Base-by-base conservation (phyloP, 30 jellyfish, hydroid and myxozoan genomes). In the Chironex yamaguchii region DNA sequence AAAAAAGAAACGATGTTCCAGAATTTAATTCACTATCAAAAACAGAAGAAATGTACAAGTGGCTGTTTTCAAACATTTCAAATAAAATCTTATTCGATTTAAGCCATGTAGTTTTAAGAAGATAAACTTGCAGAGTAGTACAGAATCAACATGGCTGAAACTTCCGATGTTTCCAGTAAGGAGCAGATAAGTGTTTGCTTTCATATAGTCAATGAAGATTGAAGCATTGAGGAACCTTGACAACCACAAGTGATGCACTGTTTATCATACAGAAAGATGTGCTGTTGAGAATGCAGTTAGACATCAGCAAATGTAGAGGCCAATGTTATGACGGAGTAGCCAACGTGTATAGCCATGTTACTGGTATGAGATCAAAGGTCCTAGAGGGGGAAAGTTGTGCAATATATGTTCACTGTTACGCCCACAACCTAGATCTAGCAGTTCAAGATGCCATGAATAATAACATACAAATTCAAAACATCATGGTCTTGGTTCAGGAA, bases 161-260 rank as follows among this genome's bases (percentile, higher is more conserved):
- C 87, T 20, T 75, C 87, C 30, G 87, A 42, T 75, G 62, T 75
- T 51, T 75, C 81, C 13, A 62, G 42, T 48, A 62, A 77, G 53
- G 67, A 77, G 68, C 89, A 77, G 89, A 77, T 77, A 77, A 51
- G 89, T 77, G 4, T 29, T 77, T 77, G 79, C 89, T 51, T 77
- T 33, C 25, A 48, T 33, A 58, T 77, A 20, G 89, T 62, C 26
- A 58, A 54, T 36, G 50, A 77, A 32, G 80, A 77, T 48, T 77
- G 30, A 25, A 77, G 80, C 79, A 52, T 63, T 80, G 65, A 29
- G 83, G 30, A 34, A 80, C 83, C 65, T 34, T 74, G 50, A 36
- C 20, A 9, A 80, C 91, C 35, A 33, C 82, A 64, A 63, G 75
- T 65, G 83, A 80, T 3, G 34, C 49, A 27, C 34, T 80, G 17